Evolutionary conservation across 2,888 invertebrate genomes (phyloP), one percentile per base, ranked within the genome.

Genomic region (Tachystola acroxantha): DNA sequence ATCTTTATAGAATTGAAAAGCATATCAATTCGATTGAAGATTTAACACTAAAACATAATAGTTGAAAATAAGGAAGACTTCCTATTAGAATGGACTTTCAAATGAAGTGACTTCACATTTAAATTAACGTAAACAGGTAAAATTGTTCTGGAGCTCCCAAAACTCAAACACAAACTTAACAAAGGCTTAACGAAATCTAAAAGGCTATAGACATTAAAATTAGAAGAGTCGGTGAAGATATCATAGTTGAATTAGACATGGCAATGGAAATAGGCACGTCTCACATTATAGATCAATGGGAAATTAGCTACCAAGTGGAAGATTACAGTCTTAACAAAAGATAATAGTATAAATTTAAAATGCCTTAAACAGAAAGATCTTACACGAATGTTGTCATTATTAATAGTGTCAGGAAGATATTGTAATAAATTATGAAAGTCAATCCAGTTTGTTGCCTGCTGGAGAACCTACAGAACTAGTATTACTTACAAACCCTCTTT

Each of bases 241-340:
- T 16, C 12, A 45, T 48, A 52, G 42, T 54, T 52, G 40, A 50
- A 48, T 37, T 51, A 57, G 46, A 60, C 47, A 49, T 53, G 53
- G 54, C 49, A 56, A 53, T 56, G 59, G 62, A 53, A 64, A 65
- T 56, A 46, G 43, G 51, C 55, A 46, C 41, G 48, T 39, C 42
- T 53, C 60, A 59, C 52, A 60, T 52, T 50, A 57, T 51, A 57
- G 46, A 57, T 51, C 50, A 53, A 51, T 58, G 56, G 46, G 54
- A 51, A 54, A 62, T 56, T 53, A 43, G 33, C 58, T 67, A 68
- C 45, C 49, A 50, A 43, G 32, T 37, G 63, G 39, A 53, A 60
- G 49, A 48, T 36, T 55, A 68, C 75, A 74, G 75, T 76, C 75
- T 75, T 72, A 59, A 66, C 53, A 54, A 66, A 30, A 66, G 58